phyloP scores from a whole-genome alignment of 2,113 vertebrate species.

The Corythoichthys haematopterus region DNA sequence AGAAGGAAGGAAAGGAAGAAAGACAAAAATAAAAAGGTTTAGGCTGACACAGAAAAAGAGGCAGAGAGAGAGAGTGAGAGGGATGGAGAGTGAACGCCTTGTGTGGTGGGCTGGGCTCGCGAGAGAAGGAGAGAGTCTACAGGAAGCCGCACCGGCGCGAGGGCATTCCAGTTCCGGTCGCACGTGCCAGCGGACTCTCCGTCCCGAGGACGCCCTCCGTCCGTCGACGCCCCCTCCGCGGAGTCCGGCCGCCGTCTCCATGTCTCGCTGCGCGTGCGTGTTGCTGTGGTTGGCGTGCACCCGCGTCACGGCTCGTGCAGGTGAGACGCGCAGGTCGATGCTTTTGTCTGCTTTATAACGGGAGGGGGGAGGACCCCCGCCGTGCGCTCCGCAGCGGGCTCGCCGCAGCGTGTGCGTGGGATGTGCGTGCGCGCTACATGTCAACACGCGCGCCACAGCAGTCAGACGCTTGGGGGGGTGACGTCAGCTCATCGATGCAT shows the following conservation, averaged over 20 bases:
- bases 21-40: neutral
- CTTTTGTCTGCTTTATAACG: neutral
- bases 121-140: neutral
- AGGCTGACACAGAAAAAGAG: neutral
- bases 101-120: neutral
- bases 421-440: too few relatives aligned
- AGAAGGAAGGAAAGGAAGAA: too few relatives aligned
- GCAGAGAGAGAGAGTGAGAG: neutral
- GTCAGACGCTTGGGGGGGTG: too few relatives aligned
- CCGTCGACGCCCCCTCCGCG: neutral
- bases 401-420: neutral
- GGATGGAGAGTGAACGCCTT: neutral
- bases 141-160: neutral
- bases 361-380: neutral
- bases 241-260: neutral
- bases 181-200: neutral
- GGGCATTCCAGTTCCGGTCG: neutral
- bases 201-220: neutral
- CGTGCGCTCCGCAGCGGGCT: neutral
- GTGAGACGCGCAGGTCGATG: neutral
- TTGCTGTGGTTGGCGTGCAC: constrained; percentile 1
- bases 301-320: neutral
- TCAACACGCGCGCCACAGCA: too few relatives aligned
- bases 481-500: too few relatives aligned
- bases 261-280: neutral